Percentiles rank a stretch among this genome's conserved stretches.
Evolutionary conservation across 2,797 vertebrate genomes (phyloP).

Genomic region (Anabacerthia variegaticeps): DNA sequence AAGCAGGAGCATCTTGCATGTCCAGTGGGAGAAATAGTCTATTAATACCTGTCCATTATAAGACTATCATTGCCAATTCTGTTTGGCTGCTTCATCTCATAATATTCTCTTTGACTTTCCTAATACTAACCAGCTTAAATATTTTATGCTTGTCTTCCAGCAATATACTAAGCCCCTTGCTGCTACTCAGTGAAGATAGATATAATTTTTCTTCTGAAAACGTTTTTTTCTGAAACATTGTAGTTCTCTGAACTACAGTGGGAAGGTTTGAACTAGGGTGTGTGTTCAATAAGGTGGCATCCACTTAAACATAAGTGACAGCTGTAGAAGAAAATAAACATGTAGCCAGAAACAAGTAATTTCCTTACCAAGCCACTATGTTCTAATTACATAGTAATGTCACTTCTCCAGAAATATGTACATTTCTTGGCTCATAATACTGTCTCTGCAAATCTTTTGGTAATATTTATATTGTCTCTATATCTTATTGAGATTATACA

Average conservation of each 20-base stretch:
- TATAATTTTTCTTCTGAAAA: conserved; percentile 8
- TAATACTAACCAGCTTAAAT: conserved; percentile 60
- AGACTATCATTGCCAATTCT: conserved; percentile 42
- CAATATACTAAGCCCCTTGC: not conserved
- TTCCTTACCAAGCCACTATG: not conserved
- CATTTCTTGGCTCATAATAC: not conserved
- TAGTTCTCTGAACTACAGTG: conserved; percentile 13
- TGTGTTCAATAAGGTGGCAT: not conserved
- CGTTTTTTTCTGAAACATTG: not conserved
- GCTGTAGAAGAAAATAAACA: not conserved
- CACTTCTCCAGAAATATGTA: not conserved
- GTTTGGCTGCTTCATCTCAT: conserved; percentile 50
- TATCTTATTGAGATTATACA: not conserved
- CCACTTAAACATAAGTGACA: not conserved
- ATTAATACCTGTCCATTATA: conserved; percentile 38
- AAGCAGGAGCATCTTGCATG: not conserved
- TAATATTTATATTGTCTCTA: not conserved
- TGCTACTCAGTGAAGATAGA: conserved; percentile 17
- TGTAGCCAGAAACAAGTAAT: not conserved
- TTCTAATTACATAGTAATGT: not conserved
- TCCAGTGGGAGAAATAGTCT: conserved; percentile 10
- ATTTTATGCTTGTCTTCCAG: conserved; percentile 59
- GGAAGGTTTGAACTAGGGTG: not conserved
- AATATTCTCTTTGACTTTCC: conserved; percentile 53
- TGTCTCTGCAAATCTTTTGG: not conserved